Base-by-base conservation (phyloP, 1,140 invertebrate genomes). In the Dufourea novaeangliae region DNA sequence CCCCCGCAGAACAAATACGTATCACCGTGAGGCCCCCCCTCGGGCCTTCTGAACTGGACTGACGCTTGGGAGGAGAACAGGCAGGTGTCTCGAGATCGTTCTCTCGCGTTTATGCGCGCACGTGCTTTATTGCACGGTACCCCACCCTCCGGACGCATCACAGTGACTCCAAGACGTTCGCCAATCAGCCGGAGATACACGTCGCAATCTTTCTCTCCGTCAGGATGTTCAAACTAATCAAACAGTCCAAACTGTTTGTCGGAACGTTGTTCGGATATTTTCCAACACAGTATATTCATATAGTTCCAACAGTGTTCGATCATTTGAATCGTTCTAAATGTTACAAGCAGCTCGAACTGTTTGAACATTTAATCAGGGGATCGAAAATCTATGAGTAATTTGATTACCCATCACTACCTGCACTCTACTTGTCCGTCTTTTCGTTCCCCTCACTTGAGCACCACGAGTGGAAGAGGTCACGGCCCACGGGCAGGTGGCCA, bases 91-190 rank as follows among this genome's bases (percentile, higher is more conserved):
- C 50, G 66, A 85, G 83, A 87, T 90, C 87, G 84, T 88, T 90
- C 88, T 88, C 85, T 87, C 86, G 87, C 87, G 85, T 89, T 91
- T 89, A 88, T 89, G 86, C 88, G 87, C 87, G 89, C 89, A 88
- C 89, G 90, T 91, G 90, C 88, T 91, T 92, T 90, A 91, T 89
- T 90, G 84, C 90, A 82, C 68, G 75, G 80, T 87, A n/a, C n/a
- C n/a, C n/a, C n/a, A n/a, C 86, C 87, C 83, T 77, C 74, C 78
- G 83, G 74, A 86, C 86, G 82, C 84, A 87, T 88, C 88, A 85
- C 82, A 84, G 88, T 89, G 90, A 92, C 90, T 90, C 86, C 56
- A n/a, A n/a, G 74, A 68, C 69, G 85, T 90, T 91, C 91, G 90
- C 91, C 91, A 92, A 92, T 91, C 90, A 91, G 89, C 83, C 71